phyloP scores from a whole-genome alignment of 2,888 invertebrate species.

The Apocheima hispidaria region DNA sequence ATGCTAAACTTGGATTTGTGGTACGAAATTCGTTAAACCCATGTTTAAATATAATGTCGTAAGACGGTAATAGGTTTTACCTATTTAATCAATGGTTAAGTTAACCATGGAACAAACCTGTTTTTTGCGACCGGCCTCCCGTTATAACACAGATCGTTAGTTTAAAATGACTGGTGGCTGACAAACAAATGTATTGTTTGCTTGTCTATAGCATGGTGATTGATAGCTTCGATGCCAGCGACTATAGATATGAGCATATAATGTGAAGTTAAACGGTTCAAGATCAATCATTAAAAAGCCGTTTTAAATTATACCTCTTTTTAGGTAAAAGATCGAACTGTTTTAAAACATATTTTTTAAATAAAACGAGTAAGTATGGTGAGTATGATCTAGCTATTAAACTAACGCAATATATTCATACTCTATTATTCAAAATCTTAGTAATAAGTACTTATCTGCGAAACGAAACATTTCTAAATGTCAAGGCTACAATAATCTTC shows the following conservation, averaged over 20 bases:
- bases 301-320: slow-evolving; percentile 8
- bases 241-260: slow-evolving; percentile 40
- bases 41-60: too few relatives aligned
- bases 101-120: slow-evolving; percentile 18
- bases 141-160: slow-evolving; percentile 64
- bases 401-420: not conserved
- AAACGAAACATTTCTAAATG: slow-evolving; percentile 31
- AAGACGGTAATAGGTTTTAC: too few relatives aligned
- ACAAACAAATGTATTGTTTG: slow-evolving; percentile 76
- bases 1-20: too few relatives aligned
- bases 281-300: slow-evolving; percentile 45
- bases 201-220: slow-evolving; percentile 69
- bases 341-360: slow-evolving; percentile 4
- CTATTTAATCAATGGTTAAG: slow-evolving; percentile 20
- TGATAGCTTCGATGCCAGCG: slow-evolving; percentile 57
- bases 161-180: slow-evolving; percentile 66
- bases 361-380: not conserved
- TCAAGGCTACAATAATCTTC: slow-evolving; percentile 32
- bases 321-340: not conserved
- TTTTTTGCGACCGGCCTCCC: slow-evolving; percentile 66
- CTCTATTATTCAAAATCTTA: not conserved
- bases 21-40: too few relatives aligned
- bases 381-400: not conserved
- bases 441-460: not conserved
- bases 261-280: slow-evolving; percentile 39